Evolutionary conservation across 2,113 vertebrate species (phyloP).

Genomic region (Brienomyrus brachyistius): DNA sequence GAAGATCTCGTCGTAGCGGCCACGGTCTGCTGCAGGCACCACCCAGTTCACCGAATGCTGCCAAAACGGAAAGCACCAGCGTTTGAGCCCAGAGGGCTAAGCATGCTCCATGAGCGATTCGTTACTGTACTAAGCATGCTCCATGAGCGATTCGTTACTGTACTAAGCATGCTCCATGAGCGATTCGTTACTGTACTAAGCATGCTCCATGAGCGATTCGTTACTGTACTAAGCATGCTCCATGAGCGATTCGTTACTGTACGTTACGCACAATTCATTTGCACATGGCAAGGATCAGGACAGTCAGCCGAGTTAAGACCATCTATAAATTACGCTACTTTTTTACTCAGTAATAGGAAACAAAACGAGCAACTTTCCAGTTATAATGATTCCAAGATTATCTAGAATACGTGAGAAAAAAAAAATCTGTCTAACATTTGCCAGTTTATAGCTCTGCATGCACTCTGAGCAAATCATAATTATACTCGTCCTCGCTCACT

Average conservation of each 20-base stretch:
- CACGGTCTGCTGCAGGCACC: conserved; percentile 77
- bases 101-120: neutral
- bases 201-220: too few species aligned
- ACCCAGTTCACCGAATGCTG: conserved; percentile 81
- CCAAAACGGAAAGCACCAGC: neutral
- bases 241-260: neutral
- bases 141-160: too few species aligned
- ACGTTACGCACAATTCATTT: neutral
- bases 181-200: too few species aligned
- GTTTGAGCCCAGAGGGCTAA: neutral
- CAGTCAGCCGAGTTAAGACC: neutral
- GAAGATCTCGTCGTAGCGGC: conserved; percentile 90
- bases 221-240: too few species aligned
- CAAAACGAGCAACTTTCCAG: neutral
- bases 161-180: too few species aligned
- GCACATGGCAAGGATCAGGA: neutral
- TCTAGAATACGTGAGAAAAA: too few species aligned
- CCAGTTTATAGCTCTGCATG: too few species aligned
- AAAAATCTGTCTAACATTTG: too few species aligned
- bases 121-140: neutral
- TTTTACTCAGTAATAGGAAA: neutral
- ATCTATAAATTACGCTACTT: neutral
- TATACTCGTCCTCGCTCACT: too few species aligned
- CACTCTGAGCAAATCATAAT: too few species aligned
- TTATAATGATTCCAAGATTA: too few species aligned